Evolutionary conservation across 2,888 invertebrate species (phyloP).

Genomic region (Plebejus anna): DNA sequence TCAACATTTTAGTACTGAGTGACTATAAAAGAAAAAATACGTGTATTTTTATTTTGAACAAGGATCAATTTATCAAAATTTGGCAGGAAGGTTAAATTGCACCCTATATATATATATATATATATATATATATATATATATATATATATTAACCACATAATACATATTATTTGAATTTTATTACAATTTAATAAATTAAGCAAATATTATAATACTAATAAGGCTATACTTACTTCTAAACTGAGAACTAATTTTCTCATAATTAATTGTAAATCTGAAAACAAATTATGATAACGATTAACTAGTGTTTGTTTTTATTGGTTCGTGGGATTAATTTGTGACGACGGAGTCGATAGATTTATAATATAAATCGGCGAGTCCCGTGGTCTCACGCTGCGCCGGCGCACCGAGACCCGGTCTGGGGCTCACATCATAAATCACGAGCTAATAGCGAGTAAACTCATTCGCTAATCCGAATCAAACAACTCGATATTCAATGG

Average conservation of each 20-base stretch:
- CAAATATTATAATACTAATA: not conserved
- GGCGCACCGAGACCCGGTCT: slow-evolving; percentile 56
- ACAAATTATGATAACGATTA: slow-evolving; percentile 16
- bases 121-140: not conserved
- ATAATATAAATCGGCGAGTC: slow-evolving; percentile 37
- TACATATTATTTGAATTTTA: not conserved
- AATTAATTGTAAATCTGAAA: not conserved
- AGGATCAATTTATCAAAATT: too few relatives aligned
- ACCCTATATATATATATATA: not conserved
- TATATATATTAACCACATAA: not conserved
- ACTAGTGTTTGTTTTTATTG: slow-evolving; percentile 7
- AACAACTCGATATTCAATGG: slow-evolving; percentile 46
- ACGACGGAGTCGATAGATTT: slow-evolving; percentile 5
- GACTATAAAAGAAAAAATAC: too few relatives aligned
- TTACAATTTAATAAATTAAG: not conserved
- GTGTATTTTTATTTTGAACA: too few relatives aligned
- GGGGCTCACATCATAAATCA: slow-evolving; percentile 74
- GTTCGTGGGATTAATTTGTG: not conserved
- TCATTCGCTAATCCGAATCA: slow-evolving; percentile 75
- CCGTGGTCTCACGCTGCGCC: slow-evolving; percentile 64
- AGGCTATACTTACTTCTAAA: not conserved
- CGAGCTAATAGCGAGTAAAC: slow-evolving; percentile 73
- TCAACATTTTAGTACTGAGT: too few relatives aligned
- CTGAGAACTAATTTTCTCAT: not conserved
- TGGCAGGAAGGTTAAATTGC: too few relatives aligned